phyloP scores from a whole-genome alignment of 2,888 invertebrate species.

The Phanerotoma sp. region DNA sequence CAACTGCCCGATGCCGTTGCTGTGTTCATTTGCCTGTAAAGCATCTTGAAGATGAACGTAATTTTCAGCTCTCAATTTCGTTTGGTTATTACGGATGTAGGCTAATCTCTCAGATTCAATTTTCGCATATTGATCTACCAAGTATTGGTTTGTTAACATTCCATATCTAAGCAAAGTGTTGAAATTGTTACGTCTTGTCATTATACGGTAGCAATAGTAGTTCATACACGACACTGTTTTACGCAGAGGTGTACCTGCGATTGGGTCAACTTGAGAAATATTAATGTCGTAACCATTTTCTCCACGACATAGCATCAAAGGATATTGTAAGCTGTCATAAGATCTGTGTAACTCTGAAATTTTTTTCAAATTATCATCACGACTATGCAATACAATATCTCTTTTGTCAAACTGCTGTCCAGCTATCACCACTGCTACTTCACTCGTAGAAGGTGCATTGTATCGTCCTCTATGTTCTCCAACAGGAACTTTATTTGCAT shows the following conservation, averaged over 20 bases:
- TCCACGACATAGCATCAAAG: slow-evolving; percentile 41
- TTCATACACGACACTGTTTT: background rate
- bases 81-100: slow-evolving; percentile 44
- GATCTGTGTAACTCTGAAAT: slow-evolving; percentile 38
- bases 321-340: slow-evolving; percentile 53
- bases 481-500: no score
- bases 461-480: slow-evolving; percentile 27
- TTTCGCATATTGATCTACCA: slow-evolving; percentile 32
- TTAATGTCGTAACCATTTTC: slow-evolving; percentile 40
- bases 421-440: slow-evolving; percentile 40
- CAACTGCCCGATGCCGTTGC: slow-evolving; percentile 31
- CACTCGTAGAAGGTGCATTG: slow-evolving; percentile 36
- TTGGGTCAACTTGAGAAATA: slow-evolving; percentile 24
- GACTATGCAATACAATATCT: slow-evolving; percentile 3
- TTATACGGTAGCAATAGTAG: background rate
- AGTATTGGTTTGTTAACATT: background rate
- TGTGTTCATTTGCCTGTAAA: slow-evolving; percentile 35
- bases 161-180: slow-evolving; percentile 1
- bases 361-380: background rate
- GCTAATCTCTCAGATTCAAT: slow-evolving; percentile 48
- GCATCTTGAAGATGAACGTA: slow-evolving; percentile 44
- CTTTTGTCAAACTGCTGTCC: slow-evolving; percentile 19
- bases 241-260: slow-evolving; percentile 15
- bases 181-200: background rate
- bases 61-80: slow-evolving; percentile 42